Percentiles rank a stretch among this genome's conserved stretches.
These are phyloP conservation scores for Cerceris rybyensis DNA, from an alignment of 2,888 invertebrate species.

Conservation along the genomic window DNA sequence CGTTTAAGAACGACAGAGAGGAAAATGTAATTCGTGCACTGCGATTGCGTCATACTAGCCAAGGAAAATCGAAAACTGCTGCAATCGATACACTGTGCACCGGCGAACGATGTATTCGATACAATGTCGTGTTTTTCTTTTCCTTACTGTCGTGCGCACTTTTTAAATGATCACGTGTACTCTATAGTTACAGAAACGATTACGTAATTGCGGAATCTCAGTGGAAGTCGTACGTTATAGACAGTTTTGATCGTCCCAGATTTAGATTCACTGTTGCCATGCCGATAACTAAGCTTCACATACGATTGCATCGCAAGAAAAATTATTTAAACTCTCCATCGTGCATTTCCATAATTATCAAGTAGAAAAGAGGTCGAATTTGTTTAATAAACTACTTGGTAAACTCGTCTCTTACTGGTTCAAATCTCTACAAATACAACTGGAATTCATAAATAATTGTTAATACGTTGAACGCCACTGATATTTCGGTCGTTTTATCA, in stretches of 20 bases:
- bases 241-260: conserved; percentile 7
- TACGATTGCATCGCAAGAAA: not conserved
- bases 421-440: too few relatives aligned
- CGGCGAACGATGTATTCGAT: not conserved
- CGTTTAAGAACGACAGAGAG: not conserved
- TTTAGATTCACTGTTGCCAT: conserved; percentile 9
- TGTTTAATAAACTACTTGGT: too few relatives aligned
- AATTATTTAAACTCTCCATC: not conserved
- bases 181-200: not conserved
- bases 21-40: not conserved
- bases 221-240: not conserved
- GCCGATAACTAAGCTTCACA: not conserved
- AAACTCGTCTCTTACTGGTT: too few relatives aligned
- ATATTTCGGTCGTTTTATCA: too few relatives aligned
- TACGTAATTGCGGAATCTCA: conserved; percentile 14
- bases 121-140: not conserved
- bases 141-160: not conserved
- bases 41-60: conserved; percentile 1
- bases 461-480: too few relatives aligned
- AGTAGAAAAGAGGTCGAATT: too few relatives aligned
- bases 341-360: not conserved
- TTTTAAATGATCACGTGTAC: not conserved
- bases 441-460: too few relatives aligned
- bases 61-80: not conserved
- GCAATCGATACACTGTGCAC: not conserved